Conservation (phyloP, 2,113 vertebrate genomes). For the Empidonax alnorum region DNA sequence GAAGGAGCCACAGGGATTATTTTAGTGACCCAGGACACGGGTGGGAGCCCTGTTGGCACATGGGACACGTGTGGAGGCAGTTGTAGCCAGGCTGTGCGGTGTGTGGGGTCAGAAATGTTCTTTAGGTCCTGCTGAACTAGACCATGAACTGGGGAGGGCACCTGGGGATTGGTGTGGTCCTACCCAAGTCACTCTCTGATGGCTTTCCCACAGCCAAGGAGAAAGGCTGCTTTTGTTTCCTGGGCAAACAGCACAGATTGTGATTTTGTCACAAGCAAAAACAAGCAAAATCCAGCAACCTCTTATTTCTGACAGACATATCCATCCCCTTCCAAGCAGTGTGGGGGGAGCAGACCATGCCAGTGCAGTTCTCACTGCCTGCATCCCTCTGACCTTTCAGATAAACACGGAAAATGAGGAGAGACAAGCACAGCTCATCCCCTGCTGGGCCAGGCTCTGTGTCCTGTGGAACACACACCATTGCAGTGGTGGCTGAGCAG, state of each 20-base stretch:
- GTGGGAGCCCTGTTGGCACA: neutral
- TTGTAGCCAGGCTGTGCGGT: neutral
- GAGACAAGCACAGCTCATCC: accelerated
- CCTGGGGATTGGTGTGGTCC: neutral
- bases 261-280: neutral
- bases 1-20: neutral
- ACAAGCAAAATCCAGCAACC: neutral
- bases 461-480: neutral
- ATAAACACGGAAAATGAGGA: neutral
- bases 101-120: neutral
- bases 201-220: neutral
- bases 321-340: neutral
- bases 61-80: accelerated
- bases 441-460: neutral
- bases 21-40: neutral
- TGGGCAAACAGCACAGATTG: neutral
- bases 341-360: neutral
- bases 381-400: neutral
- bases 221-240: neutral
- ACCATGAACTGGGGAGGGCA: neutral
- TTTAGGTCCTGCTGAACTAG: neutral
- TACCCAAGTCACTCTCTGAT: neutral
- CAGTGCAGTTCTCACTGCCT: accelerated
- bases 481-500: neutral
- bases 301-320: accelerated